These are phyloP conservation scores for Ypsolopha sequella DNA, from an alignment of 2,888 invertebrate genomes.

Conservation along the genomic window DNA sequence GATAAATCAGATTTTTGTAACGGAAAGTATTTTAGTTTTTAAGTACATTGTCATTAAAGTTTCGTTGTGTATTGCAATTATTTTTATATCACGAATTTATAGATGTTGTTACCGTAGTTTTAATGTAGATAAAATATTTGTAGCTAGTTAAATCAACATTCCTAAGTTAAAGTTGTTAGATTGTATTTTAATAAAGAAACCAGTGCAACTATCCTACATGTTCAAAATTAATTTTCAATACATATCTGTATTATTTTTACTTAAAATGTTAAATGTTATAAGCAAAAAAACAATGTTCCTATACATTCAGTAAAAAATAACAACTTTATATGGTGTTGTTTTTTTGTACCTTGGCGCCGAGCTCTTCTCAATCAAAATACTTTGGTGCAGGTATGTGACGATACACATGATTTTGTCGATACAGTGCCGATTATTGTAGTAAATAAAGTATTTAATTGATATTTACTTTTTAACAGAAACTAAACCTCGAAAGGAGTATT, in stretches of 20 bases:
- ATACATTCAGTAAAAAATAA: background rate
- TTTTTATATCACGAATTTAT: conserved; percentile 62
- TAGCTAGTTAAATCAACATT: conserved; percentile 16
- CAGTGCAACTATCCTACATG: background rate
- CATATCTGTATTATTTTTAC: background rate
- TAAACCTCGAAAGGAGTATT: too few relatives aligned
- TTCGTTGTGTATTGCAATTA: conserved; percentile 43
- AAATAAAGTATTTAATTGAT: too few relatives aligned
- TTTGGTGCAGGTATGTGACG: too few relatives aligned
- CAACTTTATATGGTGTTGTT: background rate
- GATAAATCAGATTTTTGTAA: conserved; percentile 26
- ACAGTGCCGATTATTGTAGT: too few relatives aligned
- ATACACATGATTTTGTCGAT: too few relatives aligned
- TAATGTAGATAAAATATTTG: conserved; percentile 30
- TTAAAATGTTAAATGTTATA: background rate
- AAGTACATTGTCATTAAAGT: conserved; percentile 22
- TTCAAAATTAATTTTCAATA: background rate
- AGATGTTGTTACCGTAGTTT: conserved; percentile 56
- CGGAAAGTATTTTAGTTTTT: conserved; percentile 46
- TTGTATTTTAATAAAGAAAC: background rate
- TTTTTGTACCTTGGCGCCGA: too few relatives aligned
- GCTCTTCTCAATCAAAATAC: too few relatives aligned
- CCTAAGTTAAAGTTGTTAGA: background rate
- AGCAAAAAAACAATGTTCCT: background rate
- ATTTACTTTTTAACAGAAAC: too few relatives aligned